These are phyloP conservation scores for Forbesichthys agassizii DNA, from an alignment of 2,113 vertebrate genomes.

Conservation along the genomic window DNA sequence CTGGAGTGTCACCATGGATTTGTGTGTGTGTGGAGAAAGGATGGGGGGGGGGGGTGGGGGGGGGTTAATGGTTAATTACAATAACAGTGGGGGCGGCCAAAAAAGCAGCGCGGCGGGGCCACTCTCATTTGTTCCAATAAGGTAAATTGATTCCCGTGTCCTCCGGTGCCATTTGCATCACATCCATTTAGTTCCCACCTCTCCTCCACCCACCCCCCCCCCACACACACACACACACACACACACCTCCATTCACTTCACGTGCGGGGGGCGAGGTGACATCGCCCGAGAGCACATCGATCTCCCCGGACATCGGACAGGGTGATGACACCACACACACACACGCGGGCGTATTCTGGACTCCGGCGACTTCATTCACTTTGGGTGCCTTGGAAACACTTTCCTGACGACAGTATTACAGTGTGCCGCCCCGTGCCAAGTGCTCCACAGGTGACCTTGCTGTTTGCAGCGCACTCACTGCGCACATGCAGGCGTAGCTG, in stretches of 20 bases:
- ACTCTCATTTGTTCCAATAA: conserved; percentile 81
- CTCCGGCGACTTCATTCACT: conserved; percentile 1
- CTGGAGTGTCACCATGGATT: conserved; percentile 23
- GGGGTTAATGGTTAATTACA: conserved; percentile 67
- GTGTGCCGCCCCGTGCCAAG: too few relatives aligned
- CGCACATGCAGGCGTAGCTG: too few relatives aligned
- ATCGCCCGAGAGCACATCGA: conserved; percentile 60
- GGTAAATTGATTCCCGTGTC: conserved; percentile 79
- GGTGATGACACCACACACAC: background rate
- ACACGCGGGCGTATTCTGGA: conserved; percentile 8
- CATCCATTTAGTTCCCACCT: conserved; percentile 69
- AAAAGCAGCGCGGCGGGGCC: conserved; percentile 56
- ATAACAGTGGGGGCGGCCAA: conserved; percentile 71
- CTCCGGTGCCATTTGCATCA: conserved; percentile 75
- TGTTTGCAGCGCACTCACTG: too few relatives aligned
- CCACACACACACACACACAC: conserved; percentile 25
- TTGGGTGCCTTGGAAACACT: too few relatives aligned
- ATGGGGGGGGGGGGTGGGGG: background rate
- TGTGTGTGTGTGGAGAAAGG: conserved; percentile 21
- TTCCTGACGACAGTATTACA: too few relatives aligned
- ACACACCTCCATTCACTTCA: conserved; percentile 53
- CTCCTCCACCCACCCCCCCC: background rate
- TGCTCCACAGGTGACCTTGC: too few relatives aligned
- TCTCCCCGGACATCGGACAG: conserved; percentile 35
- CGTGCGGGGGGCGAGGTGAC: conserved; percentile 59